Conservation (phyloP, 2,888 invertebrate genomes). For the Caenorhabditis sulstoni region DNA sequence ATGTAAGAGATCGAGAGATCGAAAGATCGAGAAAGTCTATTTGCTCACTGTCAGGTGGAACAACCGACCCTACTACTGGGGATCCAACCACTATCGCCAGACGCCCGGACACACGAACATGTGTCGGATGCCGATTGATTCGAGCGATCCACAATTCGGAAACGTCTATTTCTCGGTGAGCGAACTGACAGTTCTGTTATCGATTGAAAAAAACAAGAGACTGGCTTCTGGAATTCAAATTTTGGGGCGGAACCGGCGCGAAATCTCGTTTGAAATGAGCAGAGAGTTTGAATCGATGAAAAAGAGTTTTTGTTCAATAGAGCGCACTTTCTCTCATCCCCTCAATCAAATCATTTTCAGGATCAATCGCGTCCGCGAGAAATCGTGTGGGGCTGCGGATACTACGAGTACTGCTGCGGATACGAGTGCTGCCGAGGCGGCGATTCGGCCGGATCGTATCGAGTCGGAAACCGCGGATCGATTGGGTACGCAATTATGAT, state of each 20-base stretch:
- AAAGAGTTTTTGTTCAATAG: no score
- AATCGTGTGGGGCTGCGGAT: conserved; percentile 79
- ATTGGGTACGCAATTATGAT: conserved; percentile 64
- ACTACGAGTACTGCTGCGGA: conserved; percentile 78
- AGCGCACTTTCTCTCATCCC: neutral
- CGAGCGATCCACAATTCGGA: conserved; percentile 75
- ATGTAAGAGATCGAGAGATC: conserved; percentile 65
- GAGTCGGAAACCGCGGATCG: conserved; percentile 40
- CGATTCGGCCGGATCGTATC: conserved; percentile 19
- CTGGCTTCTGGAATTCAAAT: no score
- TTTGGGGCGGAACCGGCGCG: no score
- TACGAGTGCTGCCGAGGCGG: conserved; percentile 76
- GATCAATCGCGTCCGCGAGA: conserved; percentile 77
- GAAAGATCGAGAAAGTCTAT: neutral
- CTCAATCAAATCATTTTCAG: no score
- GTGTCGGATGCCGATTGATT: conserved; percentile 80
- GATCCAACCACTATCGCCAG: conserved; percentile 72
- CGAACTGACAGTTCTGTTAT: no score
- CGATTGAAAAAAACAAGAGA: no score
- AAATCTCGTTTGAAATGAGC: no score
- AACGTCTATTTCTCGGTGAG: conserved; percentile 76
- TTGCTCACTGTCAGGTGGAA: conserved; percentile 73
- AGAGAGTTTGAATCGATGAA: no score
- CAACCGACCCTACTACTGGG: conserved; percentile 78
- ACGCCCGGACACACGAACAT: conserved; percentile 69